Evolutionary conservation across 2,113 vertebrate species (phyloP).

Genomic region (Crotalus helleri): DNA sequence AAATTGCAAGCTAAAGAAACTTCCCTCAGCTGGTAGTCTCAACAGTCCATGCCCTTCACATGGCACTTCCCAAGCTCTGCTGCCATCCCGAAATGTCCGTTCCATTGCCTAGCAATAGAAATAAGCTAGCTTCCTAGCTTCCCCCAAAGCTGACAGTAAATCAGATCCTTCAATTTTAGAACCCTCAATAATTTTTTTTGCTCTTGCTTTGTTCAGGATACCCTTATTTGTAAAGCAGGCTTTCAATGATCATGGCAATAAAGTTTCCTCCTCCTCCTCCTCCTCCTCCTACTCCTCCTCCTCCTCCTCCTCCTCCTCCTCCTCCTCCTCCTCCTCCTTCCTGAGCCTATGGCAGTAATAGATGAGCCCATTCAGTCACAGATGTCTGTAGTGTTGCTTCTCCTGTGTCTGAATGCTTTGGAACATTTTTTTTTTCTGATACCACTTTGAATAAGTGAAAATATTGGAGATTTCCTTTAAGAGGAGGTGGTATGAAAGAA

Average conservation of each 20-base stretch:
- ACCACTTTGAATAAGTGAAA: background rate
- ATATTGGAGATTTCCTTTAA: background rate
- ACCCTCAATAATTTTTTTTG: background rate
- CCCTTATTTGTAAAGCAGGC: background rate
- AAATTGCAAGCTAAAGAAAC: background rate
- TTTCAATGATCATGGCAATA: background rate
- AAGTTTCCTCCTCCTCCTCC: background rate
- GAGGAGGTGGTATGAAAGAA: background rate
- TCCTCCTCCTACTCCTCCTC: too few species aligned
- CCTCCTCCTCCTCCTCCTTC: fast-evolving
- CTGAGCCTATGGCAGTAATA: background rate
- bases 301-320: too few species aligned
- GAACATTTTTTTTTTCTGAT: background rate
- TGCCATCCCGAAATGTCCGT: background rate
- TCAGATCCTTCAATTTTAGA: background rate
- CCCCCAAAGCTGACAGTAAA: background rate
- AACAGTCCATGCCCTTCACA: background rate
- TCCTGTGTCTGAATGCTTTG: background rate
- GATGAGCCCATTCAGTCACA: too few species aligned
- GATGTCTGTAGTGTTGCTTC: background rate
- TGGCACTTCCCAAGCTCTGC: background rate
- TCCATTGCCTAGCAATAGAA: background rate
- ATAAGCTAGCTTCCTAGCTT: background rate
- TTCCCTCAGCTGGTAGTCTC: background rate
- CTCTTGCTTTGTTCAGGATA: background rate